Base-by-base conservation (phyloP, 2,797 vertebrate genomes). In the Liasis olivaceus region DNA sequence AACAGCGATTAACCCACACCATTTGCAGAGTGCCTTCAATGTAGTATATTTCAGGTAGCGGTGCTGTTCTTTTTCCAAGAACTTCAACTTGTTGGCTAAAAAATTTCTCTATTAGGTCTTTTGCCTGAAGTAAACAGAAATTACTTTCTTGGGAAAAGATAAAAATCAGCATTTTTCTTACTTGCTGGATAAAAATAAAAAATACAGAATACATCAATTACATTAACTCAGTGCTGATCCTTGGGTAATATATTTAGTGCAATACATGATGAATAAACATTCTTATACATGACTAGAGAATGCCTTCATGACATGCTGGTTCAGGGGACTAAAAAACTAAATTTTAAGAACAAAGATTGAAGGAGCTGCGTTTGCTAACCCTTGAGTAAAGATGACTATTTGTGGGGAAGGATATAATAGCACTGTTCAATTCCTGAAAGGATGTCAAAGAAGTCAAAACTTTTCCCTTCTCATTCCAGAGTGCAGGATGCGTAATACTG, bases 1-100 rank as follows among this genome's bases (percentile, higher is more conserved):
- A 93, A 95, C 95, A 97, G 92, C 59, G 92, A 88, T 96, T 92
- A 92, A 96, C 64, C 96, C 91, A 91, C 22, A 97, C 94, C 90
- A 94, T 96, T 9, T 96, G 94, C 36, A 97, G 95, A 85, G 95
- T 97, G 24, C 95, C 96, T 90, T 97, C 97, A 72, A 94, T 97
- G 58, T 96, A 96, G 92, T 97, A 95, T 64, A 96, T 97, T 47
- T 96, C 92, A 92, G 97, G 95, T 93, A 97, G 42, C 0, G 85
- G 93, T 36, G 95, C 84, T 59, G 89, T 84, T 58, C 62, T 93
- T 93, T 88, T 93, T 54, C 94, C 96, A 36, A 94, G 91, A 66
- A 91, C 54, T 95, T 97, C 94, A 31, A 94, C 94, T 95, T 97
- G 96, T 60, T 97, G 91, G 87, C 91, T 93, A 94, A 97, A 97